These are phyloP conservation scores for Thunnus thynnus DNA, from an alignment of 2,113 vertebrate genomes.

Conservation along the genomic window DNA sequence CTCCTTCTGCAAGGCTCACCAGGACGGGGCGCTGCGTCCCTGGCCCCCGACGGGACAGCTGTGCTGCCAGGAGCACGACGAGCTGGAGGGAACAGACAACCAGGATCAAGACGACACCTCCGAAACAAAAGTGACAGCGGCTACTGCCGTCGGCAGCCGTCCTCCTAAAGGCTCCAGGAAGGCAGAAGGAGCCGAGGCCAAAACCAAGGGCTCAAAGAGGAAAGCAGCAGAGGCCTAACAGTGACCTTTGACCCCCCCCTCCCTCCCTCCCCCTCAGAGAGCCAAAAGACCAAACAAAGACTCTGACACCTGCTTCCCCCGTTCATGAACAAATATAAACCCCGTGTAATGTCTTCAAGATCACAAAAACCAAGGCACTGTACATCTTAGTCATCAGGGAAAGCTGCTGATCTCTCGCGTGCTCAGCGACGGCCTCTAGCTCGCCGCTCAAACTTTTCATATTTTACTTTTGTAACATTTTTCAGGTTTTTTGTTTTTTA, in stretches of 20 bases:
- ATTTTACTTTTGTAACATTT: conserved; percentile 66
- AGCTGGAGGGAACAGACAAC: conserved; percentile 72
- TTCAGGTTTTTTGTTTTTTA: conserved; percentile 39
- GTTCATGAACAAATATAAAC: background rate
- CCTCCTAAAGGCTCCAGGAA: conserved; percentile 65
- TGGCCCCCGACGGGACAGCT: conserved; percentile 84
- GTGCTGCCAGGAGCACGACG: conserved; percentile 94
- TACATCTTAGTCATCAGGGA: conserved; percentile 56
- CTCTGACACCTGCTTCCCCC: conserved; percentile 41
- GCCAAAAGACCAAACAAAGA: conserved; percentile 71
- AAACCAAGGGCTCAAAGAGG: conserved; percentile 74
- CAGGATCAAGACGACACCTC: conserved; percentile 16
- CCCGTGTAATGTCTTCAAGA: background rate
- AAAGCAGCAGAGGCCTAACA: conserved; percentile 75
- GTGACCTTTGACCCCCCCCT: conserved; percentile 39
- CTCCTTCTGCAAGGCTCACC: conserved; percentile 96
- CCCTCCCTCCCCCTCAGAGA: background rate
- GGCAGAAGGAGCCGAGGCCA: conserved; percentile 45
- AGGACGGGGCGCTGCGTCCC: conserved; percentile 88
- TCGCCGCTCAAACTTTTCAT: conserved; percentile 26
- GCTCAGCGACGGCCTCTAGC: conserved; percentile 55
- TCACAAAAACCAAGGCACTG: conserved; percentile 50
- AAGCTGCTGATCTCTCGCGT: conserved; percentile 75
- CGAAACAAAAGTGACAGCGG: background rate
- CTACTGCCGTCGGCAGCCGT: background rate